These are phyloP conservation scores for Pristionchus entomophagus DNA, from an alignment of 2,888 invertebrate genomes.

Conservation along the genomic window DNA sequence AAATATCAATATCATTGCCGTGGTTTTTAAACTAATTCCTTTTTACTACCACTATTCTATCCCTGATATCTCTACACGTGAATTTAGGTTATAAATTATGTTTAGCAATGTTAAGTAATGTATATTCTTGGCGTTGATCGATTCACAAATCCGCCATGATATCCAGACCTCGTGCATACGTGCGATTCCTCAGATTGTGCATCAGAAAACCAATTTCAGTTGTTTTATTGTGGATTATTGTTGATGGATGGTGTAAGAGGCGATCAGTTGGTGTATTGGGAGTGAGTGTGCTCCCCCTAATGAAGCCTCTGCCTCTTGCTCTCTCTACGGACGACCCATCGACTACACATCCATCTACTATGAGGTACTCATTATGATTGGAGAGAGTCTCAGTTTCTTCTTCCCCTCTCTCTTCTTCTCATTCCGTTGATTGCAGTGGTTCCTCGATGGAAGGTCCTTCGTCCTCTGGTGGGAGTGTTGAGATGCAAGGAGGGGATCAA, in stretches of 20 bases:
- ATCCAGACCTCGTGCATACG: too few species aligned
- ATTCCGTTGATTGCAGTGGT: not conserved
- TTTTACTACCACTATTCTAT: too few species aligned
- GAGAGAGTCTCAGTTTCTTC: not conserved
- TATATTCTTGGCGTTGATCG: too few species aligned
- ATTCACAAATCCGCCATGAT: too few species aligned
- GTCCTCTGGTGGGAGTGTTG: constrained; percentile 11
- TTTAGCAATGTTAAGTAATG: too few species aligned
- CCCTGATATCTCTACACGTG: too few species aligned
- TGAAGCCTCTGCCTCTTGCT: too few species aligned
- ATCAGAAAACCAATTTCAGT: too few species aligned
- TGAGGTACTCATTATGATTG: constrained; percentile 43
- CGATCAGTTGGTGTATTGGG: not conserved
- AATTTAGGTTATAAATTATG: too few species aligned
- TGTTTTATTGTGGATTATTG: not conserved
- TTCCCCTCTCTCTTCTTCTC: not conserved
- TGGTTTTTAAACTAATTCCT: too few species aligned
- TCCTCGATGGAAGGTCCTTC: constrained; percentile 5
- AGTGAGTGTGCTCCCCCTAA: constrained; percentile 30
- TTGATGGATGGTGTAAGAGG: not conserved
- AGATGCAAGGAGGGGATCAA: constrained; percentile 6
- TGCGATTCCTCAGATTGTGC: too few species aligned
- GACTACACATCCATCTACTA: constrained; percentile 30
- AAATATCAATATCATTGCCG: too few species aligned
- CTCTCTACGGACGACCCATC: not conserved